phyloP scores from a whole-genome alignment of 2,113 vertebrate species.

The Poecile atricapillus region DNA sequence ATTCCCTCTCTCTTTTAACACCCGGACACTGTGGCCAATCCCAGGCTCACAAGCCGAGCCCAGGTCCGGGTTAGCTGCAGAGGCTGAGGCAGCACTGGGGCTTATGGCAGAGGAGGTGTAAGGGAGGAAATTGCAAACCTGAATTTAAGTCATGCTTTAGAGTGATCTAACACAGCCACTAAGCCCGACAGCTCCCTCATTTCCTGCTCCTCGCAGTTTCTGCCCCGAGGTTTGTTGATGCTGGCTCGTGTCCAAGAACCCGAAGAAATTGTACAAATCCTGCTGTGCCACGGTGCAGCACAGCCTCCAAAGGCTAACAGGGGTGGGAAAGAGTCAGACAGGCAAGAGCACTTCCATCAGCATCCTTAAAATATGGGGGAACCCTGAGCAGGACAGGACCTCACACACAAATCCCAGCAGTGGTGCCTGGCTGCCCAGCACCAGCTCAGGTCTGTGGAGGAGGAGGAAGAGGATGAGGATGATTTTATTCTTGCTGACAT shows the following conservation, averaged over 20 bases:
- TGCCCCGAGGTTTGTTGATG: background rate
- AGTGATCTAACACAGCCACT: background rate
- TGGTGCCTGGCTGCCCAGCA: background rate
- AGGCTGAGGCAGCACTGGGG: background rate
- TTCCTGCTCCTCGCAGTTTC: background rate
- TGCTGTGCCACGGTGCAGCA: background rate
- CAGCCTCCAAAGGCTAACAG: background rate
- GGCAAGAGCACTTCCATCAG: accelerated
- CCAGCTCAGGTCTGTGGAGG: background rate
- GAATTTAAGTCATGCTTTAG: background rate
- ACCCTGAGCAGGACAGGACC: background rate
- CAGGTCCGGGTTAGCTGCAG: background rate
- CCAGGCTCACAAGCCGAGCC: accelerated
- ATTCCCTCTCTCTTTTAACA: background rate
- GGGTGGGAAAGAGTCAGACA: background rate
- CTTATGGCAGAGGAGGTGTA: background rate
- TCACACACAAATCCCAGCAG: background rate
- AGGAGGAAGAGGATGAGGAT: background rate
- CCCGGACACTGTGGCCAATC: background rate
- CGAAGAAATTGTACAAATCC: background rate
- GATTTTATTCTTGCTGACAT: background rate
- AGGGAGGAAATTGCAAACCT: slow-evolving; percentile 11
- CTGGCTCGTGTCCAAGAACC: background rate
- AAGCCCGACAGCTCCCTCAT: background rate
- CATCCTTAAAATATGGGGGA: background rate